Percentiles rank a stretch among this genome's conserved stretches.
Evolutionary conservation across 2,113 vertebrate genomes (phyloP).

Genomic region (Otocyon megalotis): DNA sequence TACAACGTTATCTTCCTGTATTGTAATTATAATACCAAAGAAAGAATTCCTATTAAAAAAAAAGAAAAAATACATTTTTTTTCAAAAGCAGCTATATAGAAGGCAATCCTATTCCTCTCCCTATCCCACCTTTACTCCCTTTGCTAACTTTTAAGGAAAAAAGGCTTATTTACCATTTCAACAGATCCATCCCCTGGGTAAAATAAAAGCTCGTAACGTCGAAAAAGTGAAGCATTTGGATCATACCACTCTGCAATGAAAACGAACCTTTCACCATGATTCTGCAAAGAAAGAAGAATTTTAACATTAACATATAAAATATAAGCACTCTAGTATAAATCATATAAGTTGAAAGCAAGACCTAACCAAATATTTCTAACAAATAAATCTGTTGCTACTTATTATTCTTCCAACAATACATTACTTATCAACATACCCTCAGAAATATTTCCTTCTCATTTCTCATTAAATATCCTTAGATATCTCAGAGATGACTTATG

Average conservation of each 20-base stretch:
- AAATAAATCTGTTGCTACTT: neutral
- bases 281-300: conserved; percentile 82
- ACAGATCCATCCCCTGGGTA: conserved; percentile 94
- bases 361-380: neutral
- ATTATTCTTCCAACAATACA: neutral
- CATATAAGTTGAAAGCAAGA: neutral
- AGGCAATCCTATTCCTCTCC: neutral
- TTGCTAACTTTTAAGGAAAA: conserved; percentile 7
- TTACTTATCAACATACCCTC: neutral
- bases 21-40: neutral
- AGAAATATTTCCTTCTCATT: neutral
- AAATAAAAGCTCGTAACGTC: conserved; percentile 95
- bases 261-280: conserved; percentile 93
- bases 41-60: neutral
- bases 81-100: neutral
- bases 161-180: conserved; percentile 92
- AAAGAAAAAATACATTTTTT: neutral
- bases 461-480: neutral
- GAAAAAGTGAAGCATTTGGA: conserved; percentile 92
- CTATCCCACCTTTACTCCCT: neutral
- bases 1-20: neutral
- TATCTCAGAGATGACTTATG: neutral
- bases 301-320: conserved; percentile 19
- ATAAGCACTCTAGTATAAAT: neutral
- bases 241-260: conserved; percentile 97